These are phyloP conservation scores for Zoroaster sp. DNA, from an alignment of 53 echinoderm and acorn worm species.

Conservation along the genomic window DNA sequence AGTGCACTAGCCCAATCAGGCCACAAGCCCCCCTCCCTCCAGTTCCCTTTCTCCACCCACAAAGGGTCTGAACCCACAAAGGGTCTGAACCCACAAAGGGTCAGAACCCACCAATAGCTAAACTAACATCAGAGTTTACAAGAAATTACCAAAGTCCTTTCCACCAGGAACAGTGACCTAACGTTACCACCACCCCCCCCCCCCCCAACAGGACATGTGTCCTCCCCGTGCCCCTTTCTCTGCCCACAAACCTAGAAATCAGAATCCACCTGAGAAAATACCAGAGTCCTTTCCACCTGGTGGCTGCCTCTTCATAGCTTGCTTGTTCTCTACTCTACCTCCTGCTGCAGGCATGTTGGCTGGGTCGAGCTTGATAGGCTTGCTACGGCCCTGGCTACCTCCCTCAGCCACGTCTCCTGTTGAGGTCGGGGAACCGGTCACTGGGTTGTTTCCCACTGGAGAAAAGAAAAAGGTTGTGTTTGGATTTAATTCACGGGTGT, in stretches of 20 bases:
- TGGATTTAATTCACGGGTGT: too few species aligned
- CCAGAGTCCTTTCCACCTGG: conserved; percentile 49
- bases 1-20: too few species aligned
- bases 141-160: too few species aligned
- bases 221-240: too few species aligned
- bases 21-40: too few species aligned
- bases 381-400: not conserved
- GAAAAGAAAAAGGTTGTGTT: not conserved
- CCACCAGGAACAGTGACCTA: not conserved
- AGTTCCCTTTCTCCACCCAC: too few species aligned
- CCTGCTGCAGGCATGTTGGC: conserved; percentile 60
- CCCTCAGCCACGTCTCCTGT: not conserved
- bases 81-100: too few species aligned
- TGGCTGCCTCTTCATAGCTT: conserved; percentile 12
- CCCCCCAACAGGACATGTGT: too few species aligned
- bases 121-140: too few species aligned
- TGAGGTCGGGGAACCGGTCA: not conserved
- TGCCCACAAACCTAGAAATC: not conserved
- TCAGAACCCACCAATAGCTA: too few species aligned
- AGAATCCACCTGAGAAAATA: not conserved
- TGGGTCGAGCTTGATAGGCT: conserved; percentile 23
- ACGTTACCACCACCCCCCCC: not conserved
- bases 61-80: too few species aligned
- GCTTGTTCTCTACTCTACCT: conserved; percentile 12
- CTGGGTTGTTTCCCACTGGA: conserved; percentile 39